These are phyloP conservation scores for Pogonomyrmex barbatus DNA, from an alignment of 1,140 invertebrate species.

Conservation along the genomic window DNA sequence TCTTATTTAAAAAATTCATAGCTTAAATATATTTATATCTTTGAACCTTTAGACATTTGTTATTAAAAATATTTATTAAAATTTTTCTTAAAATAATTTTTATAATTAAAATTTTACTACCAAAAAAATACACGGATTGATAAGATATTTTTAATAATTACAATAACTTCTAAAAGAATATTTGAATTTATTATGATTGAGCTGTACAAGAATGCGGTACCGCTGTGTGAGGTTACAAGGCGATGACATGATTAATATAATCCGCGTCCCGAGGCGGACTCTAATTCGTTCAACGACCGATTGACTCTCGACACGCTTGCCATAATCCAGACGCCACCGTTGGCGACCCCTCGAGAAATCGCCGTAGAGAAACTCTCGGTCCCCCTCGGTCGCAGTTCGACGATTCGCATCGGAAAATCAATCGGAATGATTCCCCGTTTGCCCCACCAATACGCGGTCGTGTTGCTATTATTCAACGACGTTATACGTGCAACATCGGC, in stretches of 20 bases:
- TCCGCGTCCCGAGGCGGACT: slow-evolving; percentile 21
- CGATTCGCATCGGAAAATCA: slow-evolving; percentile 56
- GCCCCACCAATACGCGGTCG: neutral
- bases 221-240: slow-evolving; percentile 37
- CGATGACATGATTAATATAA: slow-evolving; percentile 66
- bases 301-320: slow-evolving; percentile 35
- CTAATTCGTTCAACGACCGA: slow-evolving; percentile 61
- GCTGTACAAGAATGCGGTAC: neutral
- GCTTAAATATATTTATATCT: neutral
- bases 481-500: slow-evolving; percentile 43
- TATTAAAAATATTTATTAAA: neutral
- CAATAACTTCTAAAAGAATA: slow-evolving; percentile 1
- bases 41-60: neutral
- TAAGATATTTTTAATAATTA: neutral
- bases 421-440: slow-evolving; percentile 15
- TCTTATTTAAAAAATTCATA: neutral
- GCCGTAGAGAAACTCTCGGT: neutral
- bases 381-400: slow-evolving; percentile 7
- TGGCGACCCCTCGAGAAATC: slow-evolving; percentile 41
- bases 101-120: slow-evolving; percentile 13
- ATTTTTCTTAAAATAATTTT: neutral
- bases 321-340: slow-evolving; percentile 18
- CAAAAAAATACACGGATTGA: neutral
- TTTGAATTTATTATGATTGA: neutral
- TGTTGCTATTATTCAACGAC: slow-evolving; percentile 49